A percentile compares a stretch with the other conserved stretches of the same genome.
These are phyloP conservation scores for Graptemys geographica DNA, from an alignment of 2,797 vertebrate species.

Conservation along the genomic window DNA sequence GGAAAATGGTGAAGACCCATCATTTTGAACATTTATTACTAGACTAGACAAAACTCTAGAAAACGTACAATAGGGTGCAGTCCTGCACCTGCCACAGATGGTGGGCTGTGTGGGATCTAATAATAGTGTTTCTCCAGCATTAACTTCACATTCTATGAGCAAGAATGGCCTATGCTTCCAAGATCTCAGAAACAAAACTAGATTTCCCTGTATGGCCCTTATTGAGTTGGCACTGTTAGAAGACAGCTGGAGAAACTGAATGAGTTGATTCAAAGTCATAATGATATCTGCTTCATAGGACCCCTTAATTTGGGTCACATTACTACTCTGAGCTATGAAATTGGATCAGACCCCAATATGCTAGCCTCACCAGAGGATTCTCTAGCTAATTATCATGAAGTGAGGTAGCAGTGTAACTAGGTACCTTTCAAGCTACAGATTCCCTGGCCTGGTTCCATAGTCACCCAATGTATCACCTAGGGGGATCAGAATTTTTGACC, in stretches of 20 bases:
- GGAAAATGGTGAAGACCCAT: slow-evolving; percentile 74
- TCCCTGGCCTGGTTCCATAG: background rate
- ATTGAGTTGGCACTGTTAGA: background rate
- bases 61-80: slow-evolving; percentile 65
- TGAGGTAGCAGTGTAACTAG: background rate
- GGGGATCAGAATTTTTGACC: rapidly evolving
- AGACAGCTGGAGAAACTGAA: background rate
- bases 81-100: background rate
- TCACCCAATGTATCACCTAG: background rate
- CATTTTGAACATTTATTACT: slow-evolving; percentile 76
- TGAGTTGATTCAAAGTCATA: background rate
- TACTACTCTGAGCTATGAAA: background rate
- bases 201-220: background rate
- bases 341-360: background rate
- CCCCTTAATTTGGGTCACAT: background rate
- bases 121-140: background rate
- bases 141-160: slow-evolving; percentile 32
- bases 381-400: background rate
- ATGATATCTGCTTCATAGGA: background rate
- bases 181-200: background rate
- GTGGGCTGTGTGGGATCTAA: slow-evolving; percentile 38
- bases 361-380: background rate
- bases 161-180: background rate
- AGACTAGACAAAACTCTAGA: slow-evolving; percentile 64
- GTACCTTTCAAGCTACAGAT: background rate